phyloP scores from a whole-genome alignment of 2,888 invertebrate genomes.

The Xestoiulus laeticollis region DNA sequence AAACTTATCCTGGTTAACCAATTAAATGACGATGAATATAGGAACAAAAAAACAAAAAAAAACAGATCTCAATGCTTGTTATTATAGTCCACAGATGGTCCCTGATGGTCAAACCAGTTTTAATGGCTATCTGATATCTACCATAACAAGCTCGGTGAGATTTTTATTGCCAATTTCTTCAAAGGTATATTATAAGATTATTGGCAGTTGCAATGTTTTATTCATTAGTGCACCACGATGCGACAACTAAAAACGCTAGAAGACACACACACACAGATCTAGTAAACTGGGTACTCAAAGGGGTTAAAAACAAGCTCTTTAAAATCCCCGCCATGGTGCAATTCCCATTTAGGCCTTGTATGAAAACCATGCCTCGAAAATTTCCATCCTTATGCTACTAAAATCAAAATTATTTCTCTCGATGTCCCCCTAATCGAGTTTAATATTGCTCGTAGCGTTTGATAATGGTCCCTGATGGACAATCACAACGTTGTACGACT shows the following conservation, averaged over 20 bases:
- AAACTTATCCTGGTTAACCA: not conserved
- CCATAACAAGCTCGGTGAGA: not conserved
- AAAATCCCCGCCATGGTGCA: not conserved
- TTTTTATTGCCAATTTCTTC: constrained; percentile 35
- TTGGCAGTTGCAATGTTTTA: not conserved
- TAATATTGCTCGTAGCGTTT: constrained; percentile 39
- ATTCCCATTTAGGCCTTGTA: not conserved
- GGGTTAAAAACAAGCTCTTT: not conserved
- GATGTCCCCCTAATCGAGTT: constrained; percentile 40
- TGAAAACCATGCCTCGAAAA: not conserved
- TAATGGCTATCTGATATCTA: not conserved
- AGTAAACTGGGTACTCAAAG: not conserved
- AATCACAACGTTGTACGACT: constrained; percentile 17
- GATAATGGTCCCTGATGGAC: constrained; percentile 41
- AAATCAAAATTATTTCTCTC: constrained; percentile 41
- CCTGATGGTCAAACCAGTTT: constrained; percentile 39
- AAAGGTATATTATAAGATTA: not conserved
- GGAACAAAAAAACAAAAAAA: not conserved
- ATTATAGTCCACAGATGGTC: not conserved
- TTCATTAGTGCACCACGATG: not conserved
- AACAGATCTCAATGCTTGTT: not conserved
- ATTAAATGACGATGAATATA: not conserved
- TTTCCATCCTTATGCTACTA: constrained; percentile 29
- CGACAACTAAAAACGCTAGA: not conserved
- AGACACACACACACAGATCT: not conserved